A percentile compares a stretch with the other conserved stretches of the same genome.
These are phyloP conservation scores for Sus cebifrons DNA, from an alignment of 2,797 vertebrate genomes.

Conservation along the genomic window DNA sequence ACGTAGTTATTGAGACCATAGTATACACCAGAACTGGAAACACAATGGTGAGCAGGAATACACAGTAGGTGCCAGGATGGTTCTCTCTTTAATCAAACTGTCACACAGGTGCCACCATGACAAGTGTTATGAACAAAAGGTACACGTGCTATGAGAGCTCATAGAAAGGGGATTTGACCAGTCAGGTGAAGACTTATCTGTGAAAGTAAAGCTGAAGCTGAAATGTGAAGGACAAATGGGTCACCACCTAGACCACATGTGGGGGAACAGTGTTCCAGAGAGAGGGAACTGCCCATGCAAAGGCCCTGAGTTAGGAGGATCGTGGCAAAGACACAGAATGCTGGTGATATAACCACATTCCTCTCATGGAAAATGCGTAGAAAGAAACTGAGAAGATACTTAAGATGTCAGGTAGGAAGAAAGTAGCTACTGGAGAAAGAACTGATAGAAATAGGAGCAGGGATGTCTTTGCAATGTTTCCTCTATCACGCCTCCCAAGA, in stretches of 20 bases:
- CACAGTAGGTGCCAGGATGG: neutral
- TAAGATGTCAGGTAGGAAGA: neutral
- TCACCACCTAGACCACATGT: neutral
- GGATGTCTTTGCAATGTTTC: neutral
- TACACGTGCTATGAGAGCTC: neutral
- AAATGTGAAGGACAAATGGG: neutral
- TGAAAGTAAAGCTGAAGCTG: neutral
- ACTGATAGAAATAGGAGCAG: neutral
- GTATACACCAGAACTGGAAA: neutral
- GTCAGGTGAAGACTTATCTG: neutral
- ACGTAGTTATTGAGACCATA: neutral
- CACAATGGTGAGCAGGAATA: neutral
- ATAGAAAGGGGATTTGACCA: neutral
- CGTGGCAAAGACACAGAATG: neutral
- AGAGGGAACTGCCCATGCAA: neutral
- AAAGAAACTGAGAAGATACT: neutral
- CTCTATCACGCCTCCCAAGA: too few relatives aligned
- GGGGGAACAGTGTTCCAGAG: neutral
- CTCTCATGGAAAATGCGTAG: neutral
- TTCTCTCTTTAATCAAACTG: neutral
- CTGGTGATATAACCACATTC: neutral
- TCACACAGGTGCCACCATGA: neutral
- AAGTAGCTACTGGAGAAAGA: neutral
- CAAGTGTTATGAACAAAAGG: neutral
- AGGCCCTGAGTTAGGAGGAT: neutral